These are phyloP conservation scores for Cotesia chilonis DNA, from an alignment of 1,140 invertebrate species.

Conservation along the genomic window DNA sequence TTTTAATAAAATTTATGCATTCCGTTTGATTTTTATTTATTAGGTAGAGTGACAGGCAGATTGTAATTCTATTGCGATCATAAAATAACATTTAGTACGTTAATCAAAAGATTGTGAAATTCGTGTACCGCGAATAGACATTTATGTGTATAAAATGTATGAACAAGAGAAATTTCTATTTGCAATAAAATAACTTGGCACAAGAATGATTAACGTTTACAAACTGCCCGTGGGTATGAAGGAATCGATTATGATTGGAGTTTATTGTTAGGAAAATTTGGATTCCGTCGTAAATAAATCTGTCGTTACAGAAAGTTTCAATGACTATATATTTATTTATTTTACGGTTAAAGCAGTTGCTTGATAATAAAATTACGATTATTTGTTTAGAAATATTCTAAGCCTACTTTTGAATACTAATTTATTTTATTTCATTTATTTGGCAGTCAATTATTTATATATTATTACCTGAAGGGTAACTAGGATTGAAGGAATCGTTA, in stretches of 20 bases:
- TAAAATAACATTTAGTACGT: neutral
- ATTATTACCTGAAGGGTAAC: too few relatives aligned
- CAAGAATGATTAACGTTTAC: constrained; percentile 16
- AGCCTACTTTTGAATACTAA: too few relatives aligned
- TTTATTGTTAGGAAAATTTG: constrained; percentile 22
- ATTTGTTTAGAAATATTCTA: too few relatives aligned
- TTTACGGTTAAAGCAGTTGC: too few relatives aligned
- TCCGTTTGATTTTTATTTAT: neutral
- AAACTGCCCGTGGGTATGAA: constrained; percentile 9
- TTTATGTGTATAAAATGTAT: neutral
- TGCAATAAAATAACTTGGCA: constrained; percentile 19
- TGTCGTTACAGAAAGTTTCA: neutral
- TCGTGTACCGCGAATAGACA: neutral
- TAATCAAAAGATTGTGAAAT: constrained; percentile 7
- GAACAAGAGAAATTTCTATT: constrained; percentile 3
- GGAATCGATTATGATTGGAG: constrained; percentile 18
- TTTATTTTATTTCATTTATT: too few relatives aligned
- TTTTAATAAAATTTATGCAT: neutral
- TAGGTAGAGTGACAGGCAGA: neutral
- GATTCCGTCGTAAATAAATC: constrained; percentile 11
- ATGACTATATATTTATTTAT: too few relatives aligned
- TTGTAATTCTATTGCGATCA: neutral
- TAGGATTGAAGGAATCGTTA: too few relatives aligned
- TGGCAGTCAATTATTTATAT: too few relatives aligned
- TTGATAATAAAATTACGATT: too few relatives aligned